Evolutionary conservation across 2,888 invertebrate species (phyloP), one percentile per base, ranked within the genome.

Genomic region (Coelopa pilipes): DNA sequence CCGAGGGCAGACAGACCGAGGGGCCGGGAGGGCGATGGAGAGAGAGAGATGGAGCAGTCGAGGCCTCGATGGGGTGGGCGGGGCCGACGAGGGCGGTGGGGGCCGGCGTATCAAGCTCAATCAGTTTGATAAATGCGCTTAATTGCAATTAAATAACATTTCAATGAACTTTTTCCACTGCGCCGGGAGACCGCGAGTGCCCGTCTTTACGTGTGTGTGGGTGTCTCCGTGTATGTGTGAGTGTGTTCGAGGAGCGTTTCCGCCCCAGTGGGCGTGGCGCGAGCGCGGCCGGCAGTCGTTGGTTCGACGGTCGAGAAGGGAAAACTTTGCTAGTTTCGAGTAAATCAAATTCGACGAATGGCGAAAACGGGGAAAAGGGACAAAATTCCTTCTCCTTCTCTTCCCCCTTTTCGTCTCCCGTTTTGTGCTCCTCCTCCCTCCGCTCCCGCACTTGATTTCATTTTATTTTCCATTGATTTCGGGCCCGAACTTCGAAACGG

Each of bases 81-180:
- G 34, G 34, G 34, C 34, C n/a, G n/a, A n/a, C n/a, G n/a, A n/a
- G n/a, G n/a, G 7, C 34, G 34, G 34, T 34, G 34, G 34, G 34
- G 34, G 34, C 2, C n/a, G 7, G 7, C 65, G 66, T 77, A 72
- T 70, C 69, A 75, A 75, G 78, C 80, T 79, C 78, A 78, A 80
- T 80, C 79, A 79, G 78, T 79, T 80, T 78, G 79, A 78, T 79
- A 79, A 80, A 81, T 79, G 76, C 75, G 77, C 80, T 78, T 80
- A 80, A 80, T 81, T 81, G 82, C 79, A 79, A 79, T 80, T 81
- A 80, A 80, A 80, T 81, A 76, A 77, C 78, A 78, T 77, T 79
- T 77, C 79, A 79, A 78, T 81, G 76, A 79, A 78, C 78, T 79
- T 77, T 73, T 73, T 34, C 34, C 34, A 34, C 71, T 45, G 13